Conservation (phyloP, 2,113 vertebrate species). For the Callorhinus ursinus region DNA sequence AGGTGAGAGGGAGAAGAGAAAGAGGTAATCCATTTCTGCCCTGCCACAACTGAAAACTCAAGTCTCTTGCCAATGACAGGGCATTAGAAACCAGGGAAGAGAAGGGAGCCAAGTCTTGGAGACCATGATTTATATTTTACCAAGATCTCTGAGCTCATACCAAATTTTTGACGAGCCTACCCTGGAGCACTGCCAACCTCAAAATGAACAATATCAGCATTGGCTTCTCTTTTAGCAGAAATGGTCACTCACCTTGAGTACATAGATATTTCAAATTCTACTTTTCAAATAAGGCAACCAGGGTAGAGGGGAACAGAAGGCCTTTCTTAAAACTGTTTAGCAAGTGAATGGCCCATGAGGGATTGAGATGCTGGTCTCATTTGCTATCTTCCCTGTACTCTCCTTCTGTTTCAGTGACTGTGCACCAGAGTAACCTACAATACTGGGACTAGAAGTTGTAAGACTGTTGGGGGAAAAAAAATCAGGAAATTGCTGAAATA, state of each 20-base stretch:
- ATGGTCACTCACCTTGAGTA: background rate
- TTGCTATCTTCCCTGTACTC: background rate
- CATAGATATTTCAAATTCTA: conserved; percentile 8
- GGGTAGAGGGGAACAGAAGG: background rate
- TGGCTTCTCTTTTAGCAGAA: background rate
- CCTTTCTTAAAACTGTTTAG: conserved; percentile 60
- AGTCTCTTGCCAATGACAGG: background rate
- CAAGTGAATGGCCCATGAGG: conserved; percentile 53
- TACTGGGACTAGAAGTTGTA: background rate
- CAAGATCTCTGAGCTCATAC: background rate
- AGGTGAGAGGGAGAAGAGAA: background rate
- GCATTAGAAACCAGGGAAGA: background rate
- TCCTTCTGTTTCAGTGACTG: background rate
- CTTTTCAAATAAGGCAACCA: conserved; percentile 5
- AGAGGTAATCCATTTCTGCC: background rate
- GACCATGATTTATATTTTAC: background rate
- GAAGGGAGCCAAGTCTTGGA: background rate
- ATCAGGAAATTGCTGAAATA: conserved; percentile 81
- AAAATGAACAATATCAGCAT: no score
- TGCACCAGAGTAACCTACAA: background rate
- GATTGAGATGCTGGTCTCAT: conserved; percentile 56
- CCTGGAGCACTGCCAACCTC: background rate
- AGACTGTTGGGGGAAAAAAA: conserved; percentile 57
- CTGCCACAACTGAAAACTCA: background rate
- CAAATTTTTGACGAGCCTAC: background rate